These are phyloP conservation scores for Semnornis frantzii DNA, from an alignment of 2,113 vertebrate species.

Conservation along the genomic window DNA sequence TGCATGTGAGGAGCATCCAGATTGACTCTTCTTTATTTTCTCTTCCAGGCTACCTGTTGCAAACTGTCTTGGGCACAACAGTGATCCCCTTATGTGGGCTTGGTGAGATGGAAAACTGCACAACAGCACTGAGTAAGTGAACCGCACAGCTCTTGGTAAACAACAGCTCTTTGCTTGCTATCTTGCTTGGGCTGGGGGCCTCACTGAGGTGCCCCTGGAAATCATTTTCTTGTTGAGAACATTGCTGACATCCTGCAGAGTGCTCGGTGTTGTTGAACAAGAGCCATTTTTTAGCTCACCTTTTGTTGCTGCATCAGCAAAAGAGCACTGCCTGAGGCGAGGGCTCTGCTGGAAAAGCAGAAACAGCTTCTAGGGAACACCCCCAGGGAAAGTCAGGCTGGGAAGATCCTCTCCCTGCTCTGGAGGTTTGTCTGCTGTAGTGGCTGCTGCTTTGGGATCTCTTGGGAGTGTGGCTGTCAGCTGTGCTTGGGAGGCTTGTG, in stretches of 20 bases:
- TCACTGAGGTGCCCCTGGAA: background rate
- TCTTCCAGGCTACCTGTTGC: conserved; percentile 65
- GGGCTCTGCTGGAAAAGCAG: background rate
- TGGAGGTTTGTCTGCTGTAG: background rate
- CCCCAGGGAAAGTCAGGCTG: background rate
- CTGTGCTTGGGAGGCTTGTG: background rate
- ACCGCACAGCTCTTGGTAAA: too few species aligned
- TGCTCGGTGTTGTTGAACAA: background rate
- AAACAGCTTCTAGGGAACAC: background rate
- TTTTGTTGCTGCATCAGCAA: background rate
- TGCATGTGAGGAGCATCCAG: background rate
- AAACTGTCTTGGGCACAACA: conserved; percentile 66
- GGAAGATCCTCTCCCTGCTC: background rate
- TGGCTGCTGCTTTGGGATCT: background rate
- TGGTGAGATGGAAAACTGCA: conserved; percentile 76
- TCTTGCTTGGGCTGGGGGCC: background rate
- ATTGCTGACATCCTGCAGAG: background rate
- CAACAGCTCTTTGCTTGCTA: background rate
- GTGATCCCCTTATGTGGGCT: conserved; percentile 75
- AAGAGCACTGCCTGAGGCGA: background rate
- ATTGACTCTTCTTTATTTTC: background rate
- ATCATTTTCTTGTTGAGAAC: background rate
- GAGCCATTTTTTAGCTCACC: background rate
- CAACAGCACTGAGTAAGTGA: conserved; percentile 72
- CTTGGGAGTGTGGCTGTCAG: background rate